These are phyloP conservation scores for Andrena flavipes DNA, from an alignment of 2,888 invertebrate genomes.

Conservation along the genomic window DNA sequence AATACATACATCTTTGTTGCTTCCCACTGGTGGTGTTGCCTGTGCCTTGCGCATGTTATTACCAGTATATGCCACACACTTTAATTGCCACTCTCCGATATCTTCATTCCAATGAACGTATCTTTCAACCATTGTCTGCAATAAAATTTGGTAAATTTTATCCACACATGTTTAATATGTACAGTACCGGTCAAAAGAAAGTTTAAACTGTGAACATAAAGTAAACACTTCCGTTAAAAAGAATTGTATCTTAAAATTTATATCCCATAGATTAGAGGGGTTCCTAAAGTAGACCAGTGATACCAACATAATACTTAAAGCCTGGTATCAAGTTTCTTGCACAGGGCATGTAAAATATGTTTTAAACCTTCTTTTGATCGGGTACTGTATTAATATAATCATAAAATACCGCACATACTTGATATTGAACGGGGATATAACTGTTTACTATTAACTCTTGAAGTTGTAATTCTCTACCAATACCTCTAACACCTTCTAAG, in stretches of 20 bases:
- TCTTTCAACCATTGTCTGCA: conserved; percentile 93
- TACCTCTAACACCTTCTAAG: conserved; percentile 95
- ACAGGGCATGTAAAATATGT: no score
- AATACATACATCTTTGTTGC: conserved; percentile 80
- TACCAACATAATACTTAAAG: no score
- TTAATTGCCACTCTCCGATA: conserved; percentile 99
- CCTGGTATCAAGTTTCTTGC: no score
- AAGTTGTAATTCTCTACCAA: conserved; percentile 95
- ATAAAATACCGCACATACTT: conserved; percentile 86
- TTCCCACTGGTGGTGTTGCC: conserved; percentile 75
- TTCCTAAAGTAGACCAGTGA: no score
- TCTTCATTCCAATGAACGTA: conserved; percentile 99
- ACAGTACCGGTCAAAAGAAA: no score
- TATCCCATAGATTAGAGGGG: background rate
- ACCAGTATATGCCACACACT: conserved; percentile 99
- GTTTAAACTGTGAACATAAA: no score
- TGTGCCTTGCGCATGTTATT: conserved; percentile 96
- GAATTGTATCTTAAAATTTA: background rate
- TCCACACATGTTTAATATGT: no score
- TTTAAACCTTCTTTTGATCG: no score
- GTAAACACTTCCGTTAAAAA: no score
- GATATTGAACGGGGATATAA: conserved; percentile 97
- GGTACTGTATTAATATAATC: background rate
- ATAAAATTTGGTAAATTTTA: conserved; percentile 23
- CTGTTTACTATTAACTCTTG: conserved; percentile 96